Conservation (phyloP, 2,113 vertebrate species). For the Megaleporinus macrocephalus region DNA sequence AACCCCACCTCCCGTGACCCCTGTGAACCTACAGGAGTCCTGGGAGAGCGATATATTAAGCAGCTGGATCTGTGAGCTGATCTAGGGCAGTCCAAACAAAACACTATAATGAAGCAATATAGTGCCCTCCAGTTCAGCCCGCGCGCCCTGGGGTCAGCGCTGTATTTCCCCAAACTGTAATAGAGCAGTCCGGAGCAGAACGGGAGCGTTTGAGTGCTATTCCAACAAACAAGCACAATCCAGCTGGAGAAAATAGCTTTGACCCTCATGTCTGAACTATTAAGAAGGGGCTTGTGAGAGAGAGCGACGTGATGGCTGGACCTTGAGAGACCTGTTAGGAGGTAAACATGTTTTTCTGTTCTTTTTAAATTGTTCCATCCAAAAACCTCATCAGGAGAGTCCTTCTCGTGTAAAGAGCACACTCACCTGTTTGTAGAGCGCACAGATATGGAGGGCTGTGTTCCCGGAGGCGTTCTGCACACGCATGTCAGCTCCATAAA, state of each 20-base stretch:
- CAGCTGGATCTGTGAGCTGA: not conserved
- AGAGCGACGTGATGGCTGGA: not conserved
- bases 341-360: not conserved
- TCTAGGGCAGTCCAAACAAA: constrained; percentile 6
- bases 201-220: not conserved
- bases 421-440: constrained; percentile 84
- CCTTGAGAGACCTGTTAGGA: not conserved
- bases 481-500: constrained; percentile 81
- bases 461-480: constrained; percentile 82
- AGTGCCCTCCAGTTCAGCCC: constrained; percentile 14
- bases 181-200: constrained; percentile 21
- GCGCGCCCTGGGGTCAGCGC: constrained; percentile 25
- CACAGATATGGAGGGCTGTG: constrained; percentile 83
- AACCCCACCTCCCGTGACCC: not conserved
- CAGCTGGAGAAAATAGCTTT: constrained; percentile 16
- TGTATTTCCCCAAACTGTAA: constrained; percentile 19
- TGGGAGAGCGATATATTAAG: not conserved
- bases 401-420: not conserved
- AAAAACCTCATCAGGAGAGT: not conserved
- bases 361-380: not conserved
- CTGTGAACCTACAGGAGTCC: not conserved
- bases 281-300: not conserved
- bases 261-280: not conserved
- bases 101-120: constrained; percentile 12
- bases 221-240: constrained; percentile 5